Conservation (phyloP, 2,888 invertebrate species). For the Tetranychus piercei region DNA sequence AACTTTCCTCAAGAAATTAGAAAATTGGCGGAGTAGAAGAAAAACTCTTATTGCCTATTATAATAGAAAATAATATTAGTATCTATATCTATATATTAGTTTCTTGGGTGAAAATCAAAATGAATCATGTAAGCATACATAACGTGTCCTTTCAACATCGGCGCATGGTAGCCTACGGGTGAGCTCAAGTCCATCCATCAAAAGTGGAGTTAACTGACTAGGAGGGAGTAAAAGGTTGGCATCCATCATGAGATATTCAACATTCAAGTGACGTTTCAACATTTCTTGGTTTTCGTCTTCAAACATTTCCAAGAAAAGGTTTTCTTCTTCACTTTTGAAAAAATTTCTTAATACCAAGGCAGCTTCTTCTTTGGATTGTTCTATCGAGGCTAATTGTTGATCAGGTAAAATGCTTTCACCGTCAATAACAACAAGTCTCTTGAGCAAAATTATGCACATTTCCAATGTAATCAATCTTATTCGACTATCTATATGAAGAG, state of each 20-base stretch:
- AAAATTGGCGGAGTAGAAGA: slow-evolving; percentile 62
- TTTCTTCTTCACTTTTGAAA: slow-evolving; percentile 55
- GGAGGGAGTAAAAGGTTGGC: slow-evolving; percentile 82
- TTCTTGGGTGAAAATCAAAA: background rate
- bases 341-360: slow-evolving; percentile 69
- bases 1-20: slow-evolving; percentile 55
- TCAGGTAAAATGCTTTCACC: slow-evolving; percentile 46
- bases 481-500: slow-evolving; percentile 46
- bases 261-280: slow-evolving; percentile 59
- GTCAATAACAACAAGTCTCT: slow-evolving; percentile 42
- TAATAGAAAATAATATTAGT: slow-evolving; percentile 15
- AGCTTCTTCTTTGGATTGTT: slow-evolving; percentile 57
- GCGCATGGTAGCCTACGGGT: slow-evolving; percentile 85
- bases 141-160: slow-evolving; percentile 48
- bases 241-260: slow-evolving; percentile 92
- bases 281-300: slow-evolving; percentile 94
- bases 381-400: slow-evolving; percentile 46
- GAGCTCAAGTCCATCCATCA: slow-evolving; percentile 67
- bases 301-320: slow-evolving; percentile 92
- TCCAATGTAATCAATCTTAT: slow-evolving; percentile 82
- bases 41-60: slow-evolving; percentile 66
- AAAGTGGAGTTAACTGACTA: slow-evolving; percentile 65
- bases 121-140: slow-evolving; percentile 31
- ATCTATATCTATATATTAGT: too few relatives aligned
- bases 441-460: slow-evolving; percentile 58